phyloP scores from a whole-genome alignment of 2,888 invertebrate species.

The Patella caerulea region DNA sequence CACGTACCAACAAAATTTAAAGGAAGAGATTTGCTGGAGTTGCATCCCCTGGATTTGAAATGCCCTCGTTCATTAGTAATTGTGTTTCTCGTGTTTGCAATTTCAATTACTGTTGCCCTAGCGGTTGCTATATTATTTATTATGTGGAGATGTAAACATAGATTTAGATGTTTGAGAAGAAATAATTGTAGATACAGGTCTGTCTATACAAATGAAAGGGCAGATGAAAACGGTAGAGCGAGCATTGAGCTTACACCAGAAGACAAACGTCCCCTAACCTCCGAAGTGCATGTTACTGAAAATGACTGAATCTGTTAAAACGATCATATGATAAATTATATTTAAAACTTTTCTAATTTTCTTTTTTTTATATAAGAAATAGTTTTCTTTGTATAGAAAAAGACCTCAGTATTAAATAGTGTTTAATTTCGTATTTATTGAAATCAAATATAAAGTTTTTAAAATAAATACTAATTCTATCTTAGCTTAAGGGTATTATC shows the following conservation, averaged over 20 bases:
- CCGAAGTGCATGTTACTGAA: too few relatives aligned
- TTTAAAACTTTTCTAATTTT: too few relatives aligned
- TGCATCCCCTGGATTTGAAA: conserved; percentile 15
- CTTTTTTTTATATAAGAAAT: too few relatives aligned
- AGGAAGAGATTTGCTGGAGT: conserved; percentile 7
- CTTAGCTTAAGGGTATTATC: too few relatives aligned
- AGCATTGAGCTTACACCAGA: conserved; percentile 10
- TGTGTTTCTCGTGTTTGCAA: conserved; percentile 3
- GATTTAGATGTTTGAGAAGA: background rate
- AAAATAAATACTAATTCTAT: too few relatives aligned
- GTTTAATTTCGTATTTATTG: too few relatives aligned
- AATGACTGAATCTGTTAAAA: too few relatives aligned
- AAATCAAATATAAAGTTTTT: too few relatives aligned
- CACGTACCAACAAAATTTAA: conserved; percentile 15
- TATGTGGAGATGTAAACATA: conserved; percentile 11
- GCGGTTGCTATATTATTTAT: background rate
- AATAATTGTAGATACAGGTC: conserved; percentile 14
- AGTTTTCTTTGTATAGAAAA: too few relatives aligned
- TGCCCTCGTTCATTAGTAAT: conserved; percentile 20
- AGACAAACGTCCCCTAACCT: background rate
- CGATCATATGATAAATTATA: too few relatives aligned
- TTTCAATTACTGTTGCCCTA: background rate
- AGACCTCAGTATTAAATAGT: too few relatives aligned
- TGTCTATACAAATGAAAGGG: conserved; percentile 17
- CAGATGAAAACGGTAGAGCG: conserved; percentile 14